Percentiles rank a stretch among this genome's conserved stretches.
Conservation (phyloP, 2,888 invertebrate species). For the Coenonympha arcania region DNA sequence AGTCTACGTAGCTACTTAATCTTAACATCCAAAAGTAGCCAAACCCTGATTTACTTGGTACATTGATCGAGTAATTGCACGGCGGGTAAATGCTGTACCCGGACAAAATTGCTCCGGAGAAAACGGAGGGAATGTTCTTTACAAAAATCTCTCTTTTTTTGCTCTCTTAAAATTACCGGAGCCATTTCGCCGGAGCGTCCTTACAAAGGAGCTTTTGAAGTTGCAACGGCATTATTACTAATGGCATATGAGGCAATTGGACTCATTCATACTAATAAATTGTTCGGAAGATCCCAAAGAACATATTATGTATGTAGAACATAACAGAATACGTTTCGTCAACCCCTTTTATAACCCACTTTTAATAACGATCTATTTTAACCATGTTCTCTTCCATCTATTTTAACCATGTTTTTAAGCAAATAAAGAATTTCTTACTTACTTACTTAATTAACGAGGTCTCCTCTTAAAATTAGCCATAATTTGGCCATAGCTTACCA, state of each 20-base stretch:
- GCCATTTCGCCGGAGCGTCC: slow-evolving; percentile 23
- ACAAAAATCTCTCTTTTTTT: slow-evolving; percentile 25
- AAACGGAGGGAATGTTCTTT: slow-evolving; percentile 43
- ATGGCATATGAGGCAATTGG: slow-evolving; percentile 32
- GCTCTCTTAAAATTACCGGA: slow-evolving; percentile 26
- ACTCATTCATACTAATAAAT: slow-evolving; percentile 1
- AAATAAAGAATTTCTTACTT: no score
- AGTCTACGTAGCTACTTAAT: no score
- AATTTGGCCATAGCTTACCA: no score
- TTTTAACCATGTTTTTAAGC: no score
- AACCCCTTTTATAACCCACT: no score
- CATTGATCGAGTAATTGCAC: slow-evolving; percentile 48
- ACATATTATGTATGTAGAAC: no score
- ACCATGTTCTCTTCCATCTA: no score
- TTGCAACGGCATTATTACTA: slow-evolving; percentile 34
- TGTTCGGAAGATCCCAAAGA: background rate
- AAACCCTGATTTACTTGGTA: slow-evolving; percentile 40
- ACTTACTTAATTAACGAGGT: no score
- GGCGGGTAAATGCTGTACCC: slow-evolving; percentile 36
- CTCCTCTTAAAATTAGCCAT: no score
- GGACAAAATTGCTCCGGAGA: slow-evolving; percentile 30
- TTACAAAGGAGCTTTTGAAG: slow-evolving; percentile 34
- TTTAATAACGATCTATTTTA: no score
- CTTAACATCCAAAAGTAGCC: slow-evolving; percentile 19
- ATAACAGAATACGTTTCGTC: no score